Conservation (phyloP, 2,113 vertebrate genomes). For the Lepidiolamprologus cunningtoni region DNA sequence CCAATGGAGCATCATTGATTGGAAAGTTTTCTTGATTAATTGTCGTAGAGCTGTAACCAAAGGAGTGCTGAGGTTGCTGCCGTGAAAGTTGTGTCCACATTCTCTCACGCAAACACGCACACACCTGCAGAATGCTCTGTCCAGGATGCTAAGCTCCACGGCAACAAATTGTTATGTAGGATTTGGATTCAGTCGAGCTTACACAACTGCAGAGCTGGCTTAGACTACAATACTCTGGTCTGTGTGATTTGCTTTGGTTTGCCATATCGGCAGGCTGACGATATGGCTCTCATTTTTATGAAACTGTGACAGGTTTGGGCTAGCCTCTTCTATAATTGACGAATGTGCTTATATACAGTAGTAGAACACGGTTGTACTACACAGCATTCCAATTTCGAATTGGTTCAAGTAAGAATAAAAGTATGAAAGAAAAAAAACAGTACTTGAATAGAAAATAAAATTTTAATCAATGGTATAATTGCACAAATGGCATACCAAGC, state of each 20-base stretch:
- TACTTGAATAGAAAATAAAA: background rate
- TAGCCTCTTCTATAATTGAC: background rate
- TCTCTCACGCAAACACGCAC: background rate
- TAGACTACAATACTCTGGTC: background rate
- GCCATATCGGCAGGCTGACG: background rate
- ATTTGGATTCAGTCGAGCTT: conserved; percentile 29
- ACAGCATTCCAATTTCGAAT: background rate
- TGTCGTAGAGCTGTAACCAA: background rate
- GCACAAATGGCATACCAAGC: background rate
- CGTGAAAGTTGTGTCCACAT: background rate
- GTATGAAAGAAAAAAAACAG: background rate
- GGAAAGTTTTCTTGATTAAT: conserved; percentile 28
- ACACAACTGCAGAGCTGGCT: conserved; percentile 4
- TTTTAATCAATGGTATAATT: background rate
- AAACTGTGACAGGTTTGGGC: background rate
- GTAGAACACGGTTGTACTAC: background rate
- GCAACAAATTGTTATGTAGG: conserved; percentile 33
- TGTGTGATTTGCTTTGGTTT: background rate
- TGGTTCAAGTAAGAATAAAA: background rate
- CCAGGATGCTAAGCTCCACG: conserved; percentile 24
- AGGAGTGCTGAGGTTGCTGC: background rate
- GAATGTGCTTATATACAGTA: background rate
- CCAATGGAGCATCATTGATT: conserved; percentile 1
- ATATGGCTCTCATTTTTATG: background rate
- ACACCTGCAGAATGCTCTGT: background rate